Conservation (phyloP, 1,140 invertebrate genomes). For the Magallana angulata region DNA sequence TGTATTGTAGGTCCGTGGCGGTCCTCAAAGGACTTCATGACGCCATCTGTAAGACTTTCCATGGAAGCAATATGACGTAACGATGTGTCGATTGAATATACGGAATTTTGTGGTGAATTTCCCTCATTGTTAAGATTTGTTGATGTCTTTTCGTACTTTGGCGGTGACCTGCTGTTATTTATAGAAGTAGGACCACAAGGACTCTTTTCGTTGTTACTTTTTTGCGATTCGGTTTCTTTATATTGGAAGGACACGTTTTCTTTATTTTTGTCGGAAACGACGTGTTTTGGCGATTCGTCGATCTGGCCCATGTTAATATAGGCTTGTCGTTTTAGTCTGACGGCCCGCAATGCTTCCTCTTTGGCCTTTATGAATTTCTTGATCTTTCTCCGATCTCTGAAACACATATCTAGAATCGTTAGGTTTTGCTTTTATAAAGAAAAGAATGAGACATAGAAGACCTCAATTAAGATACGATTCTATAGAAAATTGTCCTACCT, state of each 20-base stretch:
- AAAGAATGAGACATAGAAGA: too few relatives aligned
- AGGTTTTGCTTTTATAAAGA: too few relatives aligned
- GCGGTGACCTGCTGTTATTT: not conserved
- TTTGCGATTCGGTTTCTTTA: not conserved
- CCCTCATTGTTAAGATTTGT: too few relatives aligned
- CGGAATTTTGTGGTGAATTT: constrained; percentile 7
- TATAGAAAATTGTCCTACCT: not conserved
- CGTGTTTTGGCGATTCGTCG: not conserved
- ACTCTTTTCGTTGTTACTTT: not conserved
- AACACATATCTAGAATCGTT: not conserved
- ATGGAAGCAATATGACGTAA: constrained; percentile 27
- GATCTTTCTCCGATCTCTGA: not conserved
- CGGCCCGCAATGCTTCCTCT: not conserved
- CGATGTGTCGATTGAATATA: not conserved
- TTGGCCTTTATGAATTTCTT: constrained; percentile 25
- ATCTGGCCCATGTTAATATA: constrained; percentile 19
- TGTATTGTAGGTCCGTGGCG: not conserved
- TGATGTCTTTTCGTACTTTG: not conserved
- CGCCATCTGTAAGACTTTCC: constrained; percentile 24
- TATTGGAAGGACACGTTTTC: not conserved
- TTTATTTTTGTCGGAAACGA: not conserved
- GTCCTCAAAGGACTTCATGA: not conserved
- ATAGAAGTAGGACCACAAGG: not conserved
- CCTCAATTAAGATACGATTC: too few relatives aligned
- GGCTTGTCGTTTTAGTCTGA: not conserved